Evolutionary conservation across 37 sponge, comb jelly and placozoan genomes (phyloP).

Genomic region (Geodia barretti): DNA sequence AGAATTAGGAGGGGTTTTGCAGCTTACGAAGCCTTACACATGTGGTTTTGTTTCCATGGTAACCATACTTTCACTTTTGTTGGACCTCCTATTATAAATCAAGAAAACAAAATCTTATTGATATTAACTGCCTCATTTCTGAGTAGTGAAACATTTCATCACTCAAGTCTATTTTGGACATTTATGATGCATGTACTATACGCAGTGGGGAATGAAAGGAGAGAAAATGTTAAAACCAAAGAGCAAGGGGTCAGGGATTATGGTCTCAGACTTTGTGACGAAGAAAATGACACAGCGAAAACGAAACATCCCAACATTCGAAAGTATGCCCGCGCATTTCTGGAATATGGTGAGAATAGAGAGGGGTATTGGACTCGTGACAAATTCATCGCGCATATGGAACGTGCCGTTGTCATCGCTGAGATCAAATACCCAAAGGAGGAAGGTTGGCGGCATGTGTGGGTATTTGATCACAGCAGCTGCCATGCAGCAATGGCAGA

Average conservation of each 20-base stretch:
- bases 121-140: too few relatives aligned
- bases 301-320: background rate
- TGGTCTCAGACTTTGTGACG: conserved; percentile 21
- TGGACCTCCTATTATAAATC: too few relatives aligned
- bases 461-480: conserved; percentile 31
- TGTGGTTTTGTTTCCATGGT: too few relatives aligned
- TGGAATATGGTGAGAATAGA: conserved; percentile 34
- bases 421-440: conserved; percentile 33
- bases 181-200: too few relatives aligned
- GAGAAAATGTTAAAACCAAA: conserved; percentile 18
- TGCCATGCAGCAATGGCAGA: conserved; percentile 38
- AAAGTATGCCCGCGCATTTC: conserved; percentile 1
- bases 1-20: too few relatives aligned
- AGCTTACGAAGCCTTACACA: too few relatives aligned
- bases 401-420: conserved; percentile 12
- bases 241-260: conserved; percentile 34
- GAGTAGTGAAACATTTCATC: too few relatives aligned
- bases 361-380: conserved; percentile 27
- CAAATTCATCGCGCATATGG: conserved; percentile 14
- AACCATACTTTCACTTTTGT: too few relatives aligned
- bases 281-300: conserved; percentile 3
- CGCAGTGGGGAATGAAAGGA: background rate
- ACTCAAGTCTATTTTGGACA: too few relatives aligned
- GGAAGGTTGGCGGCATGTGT: conserved; percentile 13
- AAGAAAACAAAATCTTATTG: too few relatives aligned